These are phyloP conservation scores for Scaptomyza pallida DNA, from an alignment of 1,140 invertebrate genomes.

Conservation along the genomic window DNA sequence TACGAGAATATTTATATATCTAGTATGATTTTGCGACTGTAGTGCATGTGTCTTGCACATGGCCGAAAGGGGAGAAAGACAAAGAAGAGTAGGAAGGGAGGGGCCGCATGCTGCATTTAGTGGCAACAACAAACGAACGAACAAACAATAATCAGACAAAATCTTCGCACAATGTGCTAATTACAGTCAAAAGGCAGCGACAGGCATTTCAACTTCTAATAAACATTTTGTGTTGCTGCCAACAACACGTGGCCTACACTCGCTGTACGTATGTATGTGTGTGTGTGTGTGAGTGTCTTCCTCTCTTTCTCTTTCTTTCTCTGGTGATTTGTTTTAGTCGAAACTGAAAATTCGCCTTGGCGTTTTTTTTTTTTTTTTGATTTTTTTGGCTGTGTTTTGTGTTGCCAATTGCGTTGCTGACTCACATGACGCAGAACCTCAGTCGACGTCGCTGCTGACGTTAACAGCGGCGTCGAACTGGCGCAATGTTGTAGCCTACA, in stretches of 20 bases:
- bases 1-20: background rate
- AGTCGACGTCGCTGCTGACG: conserved; percentile 16
- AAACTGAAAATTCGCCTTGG: conserved; percentile 59
- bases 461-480: conserved; percentile 61
- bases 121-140: conserved; percentile 34
- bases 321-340: conserved; percentile 48
- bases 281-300: conserved; percentile 29
- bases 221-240: conserved; percentile 34
- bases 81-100: too few species aligned
- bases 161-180: conserved; percentile 68
- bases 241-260: conserved; percentile 37
- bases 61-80: background rate
- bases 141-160: background rate
- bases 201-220: conserved; percentile 56
- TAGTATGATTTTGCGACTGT: background rate
- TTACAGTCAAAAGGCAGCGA: conserved; percentile 69
- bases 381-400: conserved; percentile 1
- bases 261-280: background rate
- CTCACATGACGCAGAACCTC: conserved; percentile 78
- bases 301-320: conserved; percentile 2
- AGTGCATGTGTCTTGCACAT: conserved; percentile 6
- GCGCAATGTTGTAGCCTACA: conserved; percentile 40
- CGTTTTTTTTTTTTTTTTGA: conserved; percentile 17
- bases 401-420: conserved; percentile 63
- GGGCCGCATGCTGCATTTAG: conserved; percentile 21